Percentiles rank a stretch among this genome's conserved stretches.
Evolutionary conservation across 2,113 vertebrate species (phyloP).

Genomic region (Taurulus bubalis): DNA sequence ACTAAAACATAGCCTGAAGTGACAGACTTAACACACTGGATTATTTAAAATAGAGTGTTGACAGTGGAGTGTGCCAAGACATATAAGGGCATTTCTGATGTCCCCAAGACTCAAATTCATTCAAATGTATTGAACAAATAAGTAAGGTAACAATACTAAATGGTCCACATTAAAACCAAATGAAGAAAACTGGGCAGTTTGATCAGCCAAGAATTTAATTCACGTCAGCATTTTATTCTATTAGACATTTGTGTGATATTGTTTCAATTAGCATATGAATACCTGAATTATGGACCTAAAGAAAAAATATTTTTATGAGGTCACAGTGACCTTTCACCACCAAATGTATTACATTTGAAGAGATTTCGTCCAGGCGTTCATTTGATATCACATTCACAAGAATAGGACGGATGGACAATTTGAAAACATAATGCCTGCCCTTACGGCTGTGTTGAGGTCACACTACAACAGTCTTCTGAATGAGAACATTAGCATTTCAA

Average conservation of each 20-base stretch:
- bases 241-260: neutral
- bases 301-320: too few relatives aligned
- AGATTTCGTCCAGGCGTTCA: neutral
- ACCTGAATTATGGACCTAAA: neutral
- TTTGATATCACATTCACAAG: neutral
- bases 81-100: neutral
- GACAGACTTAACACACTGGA: constrained; percentile 33
- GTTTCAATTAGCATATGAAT: neutral
- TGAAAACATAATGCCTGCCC: neutral
- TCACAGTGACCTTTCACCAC: neutral
- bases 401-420: neutral
- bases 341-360: neutral
- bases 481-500: constrained; percentile 62
- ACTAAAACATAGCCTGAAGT: constrained; percentile 47
- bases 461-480: constrained; percentile 2
- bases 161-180: neutral
- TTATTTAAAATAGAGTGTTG: constrained; percentile 51
- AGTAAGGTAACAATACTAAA: constrained; percentile 11
- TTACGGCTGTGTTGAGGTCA: constrained; percentile 24
- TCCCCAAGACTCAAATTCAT: neutral
- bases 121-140: neutral
- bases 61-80: constrained; percentile 7
- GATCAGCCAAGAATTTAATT: neutral
- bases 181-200: neutral
- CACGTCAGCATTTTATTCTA: neutral